These are phyloP conservation scores for Psammodynastes pulverulentus DNA, from an alignment of 2,113 vertebrate species.

Conservation along the genomic window DNA sequence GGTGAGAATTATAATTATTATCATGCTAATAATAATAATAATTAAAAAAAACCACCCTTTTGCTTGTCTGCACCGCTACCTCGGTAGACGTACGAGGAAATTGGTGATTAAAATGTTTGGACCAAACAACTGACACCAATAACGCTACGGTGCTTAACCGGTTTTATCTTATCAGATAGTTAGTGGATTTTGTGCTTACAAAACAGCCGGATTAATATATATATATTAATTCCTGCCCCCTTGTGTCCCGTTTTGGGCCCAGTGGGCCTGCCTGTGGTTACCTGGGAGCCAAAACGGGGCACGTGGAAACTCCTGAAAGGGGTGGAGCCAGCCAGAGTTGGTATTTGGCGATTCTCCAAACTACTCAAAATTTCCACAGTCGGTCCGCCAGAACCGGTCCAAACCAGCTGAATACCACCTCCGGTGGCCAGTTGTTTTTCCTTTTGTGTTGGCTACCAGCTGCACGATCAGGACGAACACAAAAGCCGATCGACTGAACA, in stretches of 20 bases:
- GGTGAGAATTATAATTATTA: background rate
- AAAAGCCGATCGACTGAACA: background rate
- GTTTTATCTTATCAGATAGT: background rate
- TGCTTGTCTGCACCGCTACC: background rate
- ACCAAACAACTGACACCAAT: slow-evolving; percentile 18
- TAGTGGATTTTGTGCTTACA: background rate
- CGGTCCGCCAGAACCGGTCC: too few relatives aligned
- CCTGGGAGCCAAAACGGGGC: too few relatives aligned
- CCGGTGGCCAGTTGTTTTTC: background rate
- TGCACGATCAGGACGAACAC: background rate
- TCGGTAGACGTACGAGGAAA: background rate
- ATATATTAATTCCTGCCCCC: too few relatives aligned
- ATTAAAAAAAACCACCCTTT: background rate
- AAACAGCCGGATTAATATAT: background rate
- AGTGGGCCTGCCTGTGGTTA: too few relatives aligned
- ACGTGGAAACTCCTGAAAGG: too few relatives aligned
- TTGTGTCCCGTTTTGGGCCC: too few relatives aligned
- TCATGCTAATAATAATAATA: background rate
- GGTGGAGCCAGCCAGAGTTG: too few relatives aligned
- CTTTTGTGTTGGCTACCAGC: background rate
- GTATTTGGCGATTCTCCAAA: too few relatives aligned
- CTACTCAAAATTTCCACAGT: too few relatives aligned
- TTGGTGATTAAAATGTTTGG: background rate
- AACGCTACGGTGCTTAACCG: background rate
- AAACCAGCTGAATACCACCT: too few relatives aligned